Percentiles rank a stretch among this genome's conserved stretches.
These are phyloP conservation scores for Sarcophaga caerulescens DNA, from an alignment of 2,888 invertebrate genomes.

Conservation along the genomic window DNA sequence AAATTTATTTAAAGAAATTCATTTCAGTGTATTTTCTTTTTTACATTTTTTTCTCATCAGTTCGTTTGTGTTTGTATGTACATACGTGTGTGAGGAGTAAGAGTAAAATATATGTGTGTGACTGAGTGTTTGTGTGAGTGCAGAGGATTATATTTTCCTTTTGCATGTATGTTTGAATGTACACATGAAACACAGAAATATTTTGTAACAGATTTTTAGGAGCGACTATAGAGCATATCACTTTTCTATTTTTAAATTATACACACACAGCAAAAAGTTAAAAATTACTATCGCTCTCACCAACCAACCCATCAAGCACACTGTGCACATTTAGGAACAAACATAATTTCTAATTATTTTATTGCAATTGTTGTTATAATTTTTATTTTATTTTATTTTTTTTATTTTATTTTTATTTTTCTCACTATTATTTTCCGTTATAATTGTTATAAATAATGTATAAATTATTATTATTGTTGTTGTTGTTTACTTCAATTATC, in stretches of 20 bases:
- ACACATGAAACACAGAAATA: slow-evolving; percentile 36
- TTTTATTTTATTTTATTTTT: background rate
- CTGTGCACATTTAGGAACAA: background rate
- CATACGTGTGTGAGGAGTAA: slow-evolving; percentile 21
- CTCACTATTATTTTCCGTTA: too few relatives aligned
- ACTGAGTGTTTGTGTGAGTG: slow-evolving; percentile 29
- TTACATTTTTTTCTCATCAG: slow-evolving; percentile 1
- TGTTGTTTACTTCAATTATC: slow-evolving; percentile 1
- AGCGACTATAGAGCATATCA: slow-evolving; percentile 62
- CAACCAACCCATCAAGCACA: slow-evolving; percentile 2
- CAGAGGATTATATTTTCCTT: slow-evolving; percentile 25
- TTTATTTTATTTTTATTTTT: background rate
- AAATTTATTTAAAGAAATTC: background rate
- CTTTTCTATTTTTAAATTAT: slow-evolving; percentile 58
- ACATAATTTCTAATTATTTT: slow-evolving; percentile 26
- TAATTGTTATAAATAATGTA: background rate
- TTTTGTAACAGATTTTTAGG: slow-evolving; percentile 68
- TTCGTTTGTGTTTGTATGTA: slow-evolving; percentile 12
- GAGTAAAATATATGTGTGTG: slow-evolving; percentile 1
- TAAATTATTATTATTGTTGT: background rate
- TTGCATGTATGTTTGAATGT: slow-evolving; percentile 16
- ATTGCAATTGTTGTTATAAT: slow-evolving; percentile 22
- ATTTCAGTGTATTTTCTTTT: background rate
- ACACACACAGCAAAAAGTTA: background rate
- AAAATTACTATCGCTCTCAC: slow-evolving; percentile 44